phyloP scores from a whole-genome alignment of 2,113 vertebrate genomes.

The Podiceps cristatus region DNA sequence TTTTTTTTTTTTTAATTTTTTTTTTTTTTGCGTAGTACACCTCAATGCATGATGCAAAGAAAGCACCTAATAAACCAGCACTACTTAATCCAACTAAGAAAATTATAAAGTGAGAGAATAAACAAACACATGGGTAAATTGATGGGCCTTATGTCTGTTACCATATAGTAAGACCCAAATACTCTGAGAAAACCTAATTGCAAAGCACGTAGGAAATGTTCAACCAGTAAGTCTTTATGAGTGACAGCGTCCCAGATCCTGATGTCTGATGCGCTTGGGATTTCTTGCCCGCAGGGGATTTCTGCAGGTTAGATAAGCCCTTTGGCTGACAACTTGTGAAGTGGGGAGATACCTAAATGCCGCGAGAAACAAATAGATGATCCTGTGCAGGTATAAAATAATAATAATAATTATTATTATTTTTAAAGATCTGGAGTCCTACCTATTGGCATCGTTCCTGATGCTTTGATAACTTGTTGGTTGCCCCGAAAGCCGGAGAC shows the following conservation, averaged over 20 bases:
- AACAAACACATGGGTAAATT: background rate
- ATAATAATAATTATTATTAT: too few relatives aligned
- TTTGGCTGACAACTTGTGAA: background rate
- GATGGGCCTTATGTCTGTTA: fast-evolving
- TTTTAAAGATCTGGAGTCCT: background rate
- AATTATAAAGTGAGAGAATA: background rate
- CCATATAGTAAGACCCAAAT: background rate
- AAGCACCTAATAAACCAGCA: background rate
- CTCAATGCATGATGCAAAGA: background rate
- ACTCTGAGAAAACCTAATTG: background rate
- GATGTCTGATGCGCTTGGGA: background rate
- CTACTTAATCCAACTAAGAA: background rate
- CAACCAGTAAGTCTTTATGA: background rate
- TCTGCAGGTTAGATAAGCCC: background rate
- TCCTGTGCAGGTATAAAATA: background rate
- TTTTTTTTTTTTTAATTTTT: too few relatives aligned
- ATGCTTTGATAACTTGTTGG: background rate
- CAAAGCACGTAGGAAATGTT: background rate
- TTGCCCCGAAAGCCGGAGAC: background rate
- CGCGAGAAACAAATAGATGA: background rate
- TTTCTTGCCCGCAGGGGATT: background rate
- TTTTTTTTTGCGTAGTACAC: background rate
- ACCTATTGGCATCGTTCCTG: background rate
- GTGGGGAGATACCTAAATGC: background rate
- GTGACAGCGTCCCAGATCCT: background rate